Evolutionary conservation across 2,888 invertebrate genomes (phyloP).

Genomic region (Ellobium chinense): DNA sequence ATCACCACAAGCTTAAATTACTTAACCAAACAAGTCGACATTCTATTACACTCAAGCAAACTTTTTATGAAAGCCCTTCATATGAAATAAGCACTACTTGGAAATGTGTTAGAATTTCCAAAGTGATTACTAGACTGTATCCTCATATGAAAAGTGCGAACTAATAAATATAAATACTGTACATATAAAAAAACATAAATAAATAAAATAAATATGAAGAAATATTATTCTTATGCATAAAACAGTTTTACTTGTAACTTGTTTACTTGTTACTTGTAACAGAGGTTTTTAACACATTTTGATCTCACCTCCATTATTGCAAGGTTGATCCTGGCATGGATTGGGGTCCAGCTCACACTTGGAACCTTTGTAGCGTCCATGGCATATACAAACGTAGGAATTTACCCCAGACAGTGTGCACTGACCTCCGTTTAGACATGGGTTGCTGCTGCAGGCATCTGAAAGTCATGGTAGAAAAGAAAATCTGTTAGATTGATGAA

Average conservation of each 20-base stretch:
- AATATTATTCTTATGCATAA: neutral
- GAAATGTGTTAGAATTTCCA: no score
- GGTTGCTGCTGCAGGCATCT: slow-evolving; percentile 83
- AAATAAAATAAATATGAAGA: neutral
- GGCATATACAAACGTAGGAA: slow-evolving; percentile 88
- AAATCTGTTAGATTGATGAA: no score
- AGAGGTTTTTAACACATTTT: no score
- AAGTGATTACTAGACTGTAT: no score
- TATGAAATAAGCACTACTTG: no score
- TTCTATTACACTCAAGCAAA: no score
- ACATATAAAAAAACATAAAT: neutral
- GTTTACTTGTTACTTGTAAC: no score
- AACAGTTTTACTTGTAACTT: no score
- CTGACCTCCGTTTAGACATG: slow-evolving; percentile 88
- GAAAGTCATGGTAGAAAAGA: slow-evolving; percentile 14
- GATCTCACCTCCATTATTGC: slow-evolving; percentile 68
- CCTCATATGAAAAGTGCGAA: no score
- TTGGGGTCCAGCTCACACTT: slow-evolving; percentile 89
- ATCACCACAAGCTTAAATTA: no score
- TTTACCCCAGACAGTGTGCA: slow-evolving; percentile 81
- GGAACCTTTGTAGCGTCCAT: slow-evolving; percentile 87
- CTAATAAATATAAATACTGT: neutral
- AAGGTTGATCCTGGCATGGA: slow-evolving; percentile 69
- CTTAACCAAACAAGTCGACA: no score
- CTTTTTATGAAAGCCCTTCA: no score